phyloP scores from a whole-genome alignment of 2,888 invertebrate genomes.

The Athetis lepigone region DNA sequence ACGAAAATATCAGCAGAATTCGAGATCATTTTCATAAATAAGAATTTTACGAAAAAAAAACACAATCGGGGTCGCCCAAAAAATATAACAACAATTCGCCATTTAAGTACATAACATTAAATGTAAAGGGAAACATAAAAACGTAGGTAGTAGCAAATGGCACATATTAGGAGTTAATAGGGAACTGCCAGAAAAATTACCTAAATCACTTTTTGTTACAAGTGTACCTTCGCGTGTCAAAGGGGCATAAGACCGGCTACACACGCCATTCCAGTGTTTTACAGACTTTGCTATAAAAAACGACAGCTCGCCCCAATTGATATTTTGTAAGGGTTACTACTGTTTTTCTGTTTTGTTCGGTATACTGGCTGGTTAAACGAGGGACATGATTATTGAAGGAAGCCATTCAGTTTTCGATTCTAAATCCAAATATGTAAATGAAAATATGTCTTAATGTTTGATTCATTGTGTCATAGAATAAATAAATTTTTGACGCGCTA shows the following conservation, averaged over 20 bases:
- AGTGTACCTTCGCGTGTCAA: conserved; percentile 82
- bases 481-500: too few species aligned
- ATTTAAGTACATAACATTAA: conserved; percentile 68
- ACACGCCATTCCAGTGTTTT: conserved; percentile 87
- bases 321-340: conserved; percentile 85
- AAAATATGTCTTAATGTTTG: too few species aligned
- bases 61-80: conserved; percentile 50
- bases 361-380: too few species aligned
- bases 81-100: conserved; percentile 59
- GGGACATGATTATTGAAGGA: too few species aligned
- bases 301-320: conserved; percentile 85
- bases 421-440: too few species aligned
- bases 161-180: conserved; percentile 70
- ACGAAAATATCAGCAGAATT: conserved; percentile 28
- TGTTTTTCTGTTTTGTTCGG: too few species aligned
- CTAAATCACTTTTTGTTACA: conserved; percentile 79
- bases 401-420: too few species aligned
- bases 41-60: conserved; percentile 31
- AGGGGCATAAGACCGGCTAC: conserved; percentile 80
- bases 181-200: conserved; percentile 71
- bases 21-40: conserved; percentile 44
- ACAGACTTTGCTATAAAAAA: conserved; percentile 86
- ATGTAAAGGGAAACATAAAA: conserved; percentile 71
- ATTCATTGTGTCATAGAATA: too few species aligned
- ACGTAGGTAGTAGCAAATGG: conserved; percentile 63